A percentile compares a stretch with the other conserved stretches of the same genome.
These are phyloP conservation scores for Eolophus roseicapilla DNA, from an alignment of 2,113 vertebrate genomes.

Conservation along the genomic window DNA sequence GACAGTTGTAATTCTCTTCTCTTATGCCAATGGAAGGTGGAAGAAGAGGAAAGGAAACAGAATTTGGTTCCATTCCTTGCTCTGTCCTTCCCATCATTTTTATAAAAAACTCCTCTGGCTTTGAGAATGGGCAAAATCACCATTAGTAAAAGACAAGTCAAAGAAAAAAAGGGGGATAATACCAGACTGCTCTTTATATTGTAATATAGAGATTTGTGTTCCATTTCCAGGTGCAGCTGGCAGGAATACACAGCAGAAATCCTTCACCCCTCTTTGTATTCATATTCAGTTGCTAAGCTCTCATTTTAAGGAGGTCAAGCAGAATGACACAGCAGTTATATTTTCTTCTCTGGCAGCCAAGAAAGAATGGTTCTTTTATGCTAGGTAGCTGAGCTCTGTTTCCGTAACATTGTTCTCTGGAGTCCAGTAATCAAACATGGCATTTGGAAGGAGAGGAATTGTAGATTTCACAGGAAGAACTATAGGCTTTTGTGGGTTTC, in stretches of 20 bases:
- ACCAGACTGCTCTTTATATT: not conserved
- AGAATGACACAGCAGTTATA: not conserved
- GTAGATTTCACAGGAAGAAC: not conserved
- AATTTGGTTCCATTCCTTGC: not conserved
- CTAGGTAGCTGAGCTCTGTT: not conserved
- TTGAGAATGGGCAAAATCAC: not conserved
- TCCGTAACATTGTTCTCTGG: not conserved
- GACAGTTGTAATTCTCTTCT: not conserved
- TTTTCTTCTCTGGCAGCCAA: conserved; percentile 2
- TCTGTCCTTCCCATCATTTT: not conserved
- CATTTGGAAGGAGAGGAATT: not conserved
- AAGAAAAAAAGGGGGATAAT: not conserved
- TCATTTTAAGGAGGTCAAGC: conserved; percentile 13
- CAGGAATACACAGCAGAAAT: not conserved
- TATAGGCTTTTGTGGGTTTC: not conserved
- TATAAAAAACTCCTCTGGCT: not conserved
- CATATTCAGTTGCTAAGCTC: not conserved
- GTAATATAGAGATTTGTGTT: not conserved
- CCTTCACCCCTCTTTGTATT: not conserved
- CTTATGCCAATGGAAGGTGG: not conserved
- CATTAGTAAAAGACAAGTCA: not conserved
- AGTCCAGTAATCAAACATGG: not conserved
- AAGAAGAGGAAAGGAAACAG: not conserved
- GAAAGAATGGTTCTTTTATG: not conserved
- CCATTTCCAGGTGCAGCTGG: not conserved